These are phyloP conservation scores for Euura lappo DNA, from an alignment of 1,140 invertebrate genomes.

Conservation along the genomic window DNA sequence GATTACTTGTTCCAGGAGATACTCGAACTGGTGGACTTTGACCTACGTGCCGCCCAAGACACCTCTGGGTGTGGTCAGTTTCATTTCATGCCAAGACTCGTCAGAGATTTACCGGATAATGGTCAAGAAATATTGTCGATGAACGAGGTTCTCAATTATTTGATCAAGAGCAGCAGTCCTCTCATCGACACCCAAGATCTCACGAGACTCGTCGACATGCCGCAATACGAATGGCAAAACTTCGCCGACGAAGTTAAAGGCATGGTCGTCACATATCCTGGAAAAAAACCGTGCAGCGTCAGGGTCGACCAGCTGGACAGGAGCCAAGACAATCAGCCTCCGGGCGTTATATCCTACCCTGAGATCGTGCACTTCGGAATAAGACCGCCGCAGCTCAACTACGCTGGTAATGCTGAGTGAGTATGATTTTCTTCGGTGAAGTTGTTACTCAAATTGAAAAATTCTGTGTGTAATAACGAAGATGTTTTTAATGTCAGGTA, in stretches of 20 bases:
- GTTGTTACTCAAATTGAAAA: conserved; percentile 8
- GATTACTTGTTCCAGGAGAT: conserved; percentile 90
- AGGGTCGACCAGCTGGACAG: conserved; percentile 95
- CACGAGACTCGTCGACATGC: conserved; percentile 72
- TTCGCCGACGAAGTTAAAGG: conserved; percentile 87
- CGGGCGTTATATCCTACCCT: conserved; percentile 67
- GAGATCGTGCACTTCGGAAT: conserved; percentile 97
- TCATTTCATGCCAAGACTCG: conserved; percentile 97
- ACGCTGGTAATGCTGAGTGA: conserved; percentile 92
- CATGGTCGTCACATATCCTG: conserved; percentile 88
- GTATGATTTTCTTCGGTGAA: conserved; percentile 36
- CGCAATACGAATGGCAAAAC: conserved; percentile 88
- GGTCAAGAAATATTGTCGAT: conserved; percentile 95
- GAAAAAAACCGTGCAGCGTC: conserved; percentile 91
- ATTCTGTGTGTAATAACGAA: conserved; percentile 8
- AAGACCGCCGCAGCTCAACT: conserved; percentile 91
- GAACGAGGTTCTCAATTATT: conserved; percentile 89
- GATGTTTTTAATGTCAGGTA: conserved; percentile 67
- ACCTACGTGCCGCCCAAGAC: conserved; percentile 76
- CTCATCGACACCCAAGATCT: conserved; percentile 77
- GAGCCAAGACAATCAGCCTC: conserved; percentile 67
- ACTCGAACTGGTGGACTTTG: conserved; percentile 92
- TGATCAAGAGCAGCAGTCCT: conserved; percentile 76
- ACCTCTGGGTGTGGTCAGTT: conserved; percentile 84
- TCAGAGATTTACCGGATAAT: conserved; percentile 88